phyloP scores from a whole-genome alignment of 2,797 vertebrate genomes.

The Scomberomorus guttatus region DNA sequence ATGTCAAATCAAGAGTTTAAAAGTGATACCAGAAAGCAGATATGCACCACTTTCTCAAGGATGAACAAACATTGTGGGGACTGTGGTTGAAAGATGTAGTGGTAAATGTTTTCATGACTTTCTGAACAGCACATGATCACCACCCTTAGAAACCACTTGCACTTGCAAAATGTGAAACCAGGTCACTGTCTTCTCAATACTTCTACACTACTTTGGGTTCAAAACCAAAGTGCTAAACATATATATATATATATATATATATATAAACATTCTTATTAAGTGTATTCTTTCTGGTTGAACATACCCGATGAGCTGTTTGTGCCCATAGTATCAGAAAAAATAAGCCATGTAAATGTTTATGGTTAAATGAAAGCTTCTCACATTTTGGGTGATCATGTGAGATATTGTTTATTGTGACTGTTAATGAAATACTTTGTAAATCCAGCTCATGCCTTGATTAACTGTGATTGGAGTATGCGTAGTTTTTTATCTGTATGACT shows the following conservation, averaged over 20 bases:
- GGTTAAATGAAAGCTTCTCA: no score
- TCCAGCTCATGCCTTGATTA: no score
- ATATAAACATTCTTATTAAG: neutral
- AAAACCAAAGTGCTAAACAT: neutral
- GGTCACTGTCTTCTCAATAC: conserved; percentile 1
- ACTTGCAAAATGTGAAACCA: neutral
- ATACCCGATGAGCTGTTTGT: neutral
- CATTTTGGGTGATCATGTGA: no score
- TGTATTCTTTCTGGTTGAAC: neutral
- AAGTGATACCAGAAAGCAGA: neutral
- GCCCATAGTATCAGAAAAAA: no score
- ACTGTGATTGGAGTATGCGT: no score
- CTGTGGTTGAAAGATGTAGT: conserved; percentile 12
- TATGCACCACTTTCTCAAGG: neutral
- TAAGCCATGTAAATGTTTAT: no score
- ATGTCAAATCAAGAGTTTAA: neutral
- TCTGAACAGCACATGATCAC: conserved; percentile 11
- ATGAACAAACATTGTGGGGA: conserved; percentile 10
- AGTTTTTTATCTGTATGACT: no score
- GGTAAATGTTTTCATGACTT: neutral
- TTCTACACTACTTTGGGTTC: neutral
- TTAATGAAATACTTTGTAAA: no score
- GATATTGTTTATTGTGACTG: no score
- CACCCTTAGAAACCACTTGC: conserved; percentile 9
- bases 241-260: no score